Conservation (phyloP, 1,140 invertebrate species). For the Lineus longissimus region DNA sequence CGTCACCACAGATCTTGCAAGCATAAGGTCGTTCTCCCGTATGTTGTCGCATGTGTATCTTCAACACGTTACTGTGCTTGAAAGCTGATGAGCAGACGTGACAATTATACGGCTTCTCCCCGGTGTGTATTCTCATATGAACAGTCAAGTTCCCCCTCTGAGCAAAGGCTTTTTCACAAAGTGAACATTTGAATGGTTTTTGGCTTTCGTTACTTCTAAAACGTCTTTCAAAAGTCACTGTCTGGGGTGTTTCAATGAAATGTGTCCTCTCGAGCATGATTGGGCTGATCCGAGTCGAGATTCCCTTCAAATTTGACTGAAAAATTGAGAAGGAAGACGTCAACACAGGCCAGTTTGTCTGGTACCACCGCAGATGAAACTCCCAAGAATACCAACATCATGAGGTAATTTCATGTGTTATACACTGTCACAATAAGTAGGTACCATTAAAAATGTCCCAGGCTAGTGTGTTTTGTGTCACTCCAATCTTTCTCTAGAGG, state of each 20-base stretch:
- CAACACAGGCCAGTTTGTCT: no score
- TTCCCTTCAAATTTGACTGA: no score
- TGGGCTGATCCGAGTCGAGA: no score
- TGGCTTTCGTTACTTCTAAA: slow-evolving; percentile 15
- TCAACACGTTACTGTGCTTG: slow-evolving; percentile 27
- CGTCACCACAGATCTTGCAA: slow-evolving; percentile 48
- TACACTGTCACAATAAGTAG: no score
- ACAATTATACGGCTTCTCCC: slow-evolving; percentile 27
- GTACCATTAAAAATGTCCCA: no score
- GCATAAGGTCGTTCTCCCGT: slow-evolving; percentile 46
- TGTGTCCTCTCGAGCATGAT: no score
- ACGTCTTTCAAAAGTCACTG: slow-evolving; percentile 21
- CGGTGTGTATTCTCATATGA: slow-evolving; percentile 81
- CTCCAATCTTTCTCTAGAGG: no score
- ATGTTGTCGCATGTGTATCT: slow-evolving; percentile 46
- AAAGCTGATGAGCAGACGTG: slow-evolving; percentile 27
- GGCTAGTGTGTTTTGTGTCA: no score
- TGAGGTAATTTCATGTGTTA: no score
- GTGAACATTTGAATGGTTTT: slow-evolving; percentile 16
- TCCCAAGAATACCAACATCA: no score
- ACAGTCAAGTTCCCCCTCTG: slow-evolving; percentile 88
- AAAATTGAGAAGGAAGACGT: no score
- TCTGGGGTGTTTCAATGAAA: not conserved
- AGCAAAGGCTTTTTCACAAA: slow-evolving; percentile 61
- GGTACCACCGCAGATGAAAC: no score